Percentiles rank a stretch among this genome's conserved stretches.
phyloP scores from a whole-genome alignment of 2,113 vertebrate species.

The Perca fluviatilis region DNA sequence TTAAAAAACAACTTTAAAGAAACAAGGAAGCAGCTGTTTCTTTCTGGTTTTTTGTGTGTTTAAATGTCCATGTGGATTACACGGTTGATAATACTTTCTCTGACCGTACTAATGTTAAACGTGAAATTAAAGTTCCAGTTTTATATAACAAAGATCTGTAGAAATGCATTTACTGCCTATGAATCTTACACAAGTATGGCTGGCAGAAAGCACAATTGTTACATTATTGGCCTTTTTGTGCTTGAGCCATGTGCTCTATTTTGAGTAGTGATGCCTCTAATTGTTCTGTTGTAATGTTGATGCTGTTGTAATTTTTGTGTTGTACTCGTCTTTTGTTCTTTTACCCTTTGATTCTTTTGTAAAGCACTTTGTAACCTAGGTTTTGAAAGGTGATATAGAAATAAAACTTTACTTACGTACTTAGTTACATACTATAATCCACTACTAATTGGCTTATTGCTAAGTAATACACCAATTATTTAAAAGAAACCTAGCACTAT shows the following conservation, averaged over 20 bases:
- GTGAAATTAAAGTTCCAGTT: background rate
- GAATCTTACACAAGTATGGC: background rate
- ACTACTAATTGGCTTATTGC: background rate
- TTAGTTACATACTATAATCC: too few species aligned
- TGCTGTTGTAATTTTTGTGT: too few species aligned
- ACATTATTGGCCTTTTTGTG: background rate
- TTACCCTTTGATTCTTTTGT: too few species aligned
- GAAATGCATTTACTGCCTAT: background rate
- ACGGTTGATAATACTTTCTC: constrained; percentile 12
- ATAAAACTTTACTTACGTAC: too few species aligned
- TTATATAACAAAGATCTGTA: background rate
- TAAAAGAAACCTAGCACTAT: background rate
- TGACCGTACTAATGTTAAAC: constrained; percentile 7
- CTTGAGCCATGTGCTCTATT: too few species aligned
- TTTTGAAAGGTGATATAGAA: too few species aligned
- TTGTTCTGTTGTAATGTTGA: too few species aligned
- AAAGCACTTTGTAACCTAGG: too few species aligned
- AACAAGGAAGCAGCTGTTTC: constrained; percentile 12
- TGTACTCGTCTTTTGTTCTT: too few species aligned
- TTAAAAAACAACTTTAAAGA: constrained; percentile 14
- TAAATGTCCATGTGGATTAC: constrained; percentile 8
- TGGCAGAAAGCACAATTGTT: background rate
- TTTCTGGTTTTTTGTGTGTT: background rate
- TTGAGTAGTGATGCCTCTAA: too few species aligned
- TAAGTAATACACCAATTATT: constrained; percentile 9